Percentiles rank a stretch among this genome's conserved stretches.
phyloP scores from a whole-genome alignment of 2,888 invertebrate genomes.

The Andrena dorsata region DNA sequence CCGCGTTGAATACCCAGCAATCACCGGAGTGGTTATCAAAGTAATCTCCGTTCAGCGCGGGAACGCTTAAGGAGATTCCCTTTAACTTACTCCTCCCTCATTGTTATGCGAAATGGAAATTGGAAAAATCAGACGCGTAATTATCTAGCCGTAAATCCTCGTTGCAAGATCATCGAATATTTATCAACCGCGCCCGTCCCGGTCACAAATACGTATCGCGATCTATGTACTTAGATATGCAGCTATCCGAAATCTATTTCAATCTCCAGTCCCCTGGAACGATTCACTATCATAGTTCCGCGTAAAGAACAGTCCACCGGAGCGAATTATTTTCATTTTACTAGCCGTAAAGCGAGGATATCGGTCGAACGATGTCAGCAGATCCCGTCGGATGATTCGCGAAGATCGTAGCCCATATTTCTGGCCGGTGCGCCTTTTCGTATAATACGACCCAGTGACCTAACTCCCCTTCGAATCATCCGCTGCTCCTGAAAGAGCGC shows the following conservation, averaged over 20 bases:
- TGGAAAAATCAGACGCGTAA: constrained; percentile 18
- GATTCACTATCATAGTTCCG: constrained; percentile 14
- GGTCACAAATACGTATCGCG: constrained; percentile 20
- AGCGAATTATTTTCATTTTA: constrained; percentile 28
- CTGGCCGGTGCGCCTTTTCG: neutral
- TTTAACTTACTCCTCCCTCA: constrained; percentile 12
- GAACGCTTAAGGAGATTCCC: constrained; percentile 41
- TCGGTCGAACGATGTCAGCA: constrained; percentile 18
- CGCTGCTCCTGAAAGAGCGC: constrained; percentile 51
- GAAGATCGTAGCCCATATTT: constrained; percentile 4
- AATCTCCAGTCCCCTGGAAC: constrained; percentile 2
- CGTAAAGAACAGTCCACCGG: neutral
- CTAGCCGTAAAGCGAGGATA: constrained; percentile 6
- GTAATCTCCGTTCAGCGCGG: constrained; percentile 53
- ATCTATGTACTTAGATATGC: neutral
- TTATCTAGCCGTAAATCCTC: constrained; percentile 25
- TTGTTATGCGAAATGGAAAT: constrained; percentile 29
- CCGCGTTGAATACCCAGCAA: constrained; percentile 59
- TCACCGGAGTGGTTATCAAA: constrained; percentile 63
- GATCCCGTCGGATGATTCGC: constrained; percentile 13
- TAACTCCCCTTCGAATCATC: constrained; percentile 38
- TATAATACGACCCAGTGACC: constrained; percentile 63
- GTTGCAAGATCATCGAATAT: constrained; percentile 1
- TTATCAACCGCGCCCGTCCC: constrained; percentile 25
- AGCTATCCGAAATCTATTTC: constrained; percentile 20